Evolutionary conservation across 2,797 vertebrate species (phyloP).

Genomic region (Girardinus metallicus): DNA sequence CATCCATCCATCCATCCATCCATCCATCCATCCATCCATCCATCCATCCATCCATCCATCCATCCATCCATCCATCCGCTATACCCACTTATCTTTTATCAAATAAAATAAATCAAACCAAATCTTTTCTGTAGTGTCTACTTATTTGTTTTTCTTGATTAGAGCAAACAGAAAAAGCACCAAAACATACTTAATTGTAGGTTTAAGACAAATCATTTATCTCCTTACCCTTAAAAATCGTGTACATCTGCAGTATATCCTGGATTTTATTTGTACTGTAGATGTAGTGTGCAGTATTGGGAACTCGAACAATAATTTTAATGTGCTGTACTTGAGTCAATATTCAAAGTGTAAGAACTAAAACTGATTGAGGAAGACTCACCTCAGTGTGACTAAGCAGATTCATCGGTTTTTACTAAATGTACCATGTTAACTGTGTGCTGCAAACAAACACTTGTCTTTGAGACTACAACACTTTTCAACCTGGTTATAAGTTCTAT

Average conservation of each 20-base stretch:
- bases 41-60: no score
- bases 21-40: no score
- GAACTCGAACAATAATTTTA: background rate
- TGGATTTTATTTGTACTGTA: background rate
- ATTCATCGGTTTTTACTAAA: background rate
- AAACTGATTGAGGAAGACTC: background rate
- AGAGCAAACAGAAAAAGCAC: background rate
- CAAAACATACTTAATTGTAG: background rate
- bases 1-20: no score
- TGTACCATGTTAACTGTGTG: background rate
- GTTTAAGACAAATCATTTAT: background rate
- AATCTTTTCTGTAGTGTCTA: background rate
- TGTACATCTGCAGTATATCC: background rate
- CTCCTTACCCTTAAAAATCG: background rate
- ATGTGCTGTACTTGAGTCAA: background rate
- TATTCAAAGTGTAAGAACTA: background rate
- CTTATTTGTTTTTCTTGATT: background rate
- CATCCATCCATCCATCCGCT: no score
- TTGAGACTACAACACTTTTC: background rate
- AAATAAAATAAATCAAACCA: no score
- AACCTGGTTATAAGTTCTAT: background rate
- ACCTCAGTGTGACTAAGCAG: background rate
- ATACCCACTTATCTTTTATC: no score
- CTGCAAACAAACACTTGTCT: background rate
- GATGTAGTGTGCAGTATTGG: background rate